Base-by-base conservation (phyloP, 2,888 invertebrate genomes). In the Drosophila sordidapex region DNA sequence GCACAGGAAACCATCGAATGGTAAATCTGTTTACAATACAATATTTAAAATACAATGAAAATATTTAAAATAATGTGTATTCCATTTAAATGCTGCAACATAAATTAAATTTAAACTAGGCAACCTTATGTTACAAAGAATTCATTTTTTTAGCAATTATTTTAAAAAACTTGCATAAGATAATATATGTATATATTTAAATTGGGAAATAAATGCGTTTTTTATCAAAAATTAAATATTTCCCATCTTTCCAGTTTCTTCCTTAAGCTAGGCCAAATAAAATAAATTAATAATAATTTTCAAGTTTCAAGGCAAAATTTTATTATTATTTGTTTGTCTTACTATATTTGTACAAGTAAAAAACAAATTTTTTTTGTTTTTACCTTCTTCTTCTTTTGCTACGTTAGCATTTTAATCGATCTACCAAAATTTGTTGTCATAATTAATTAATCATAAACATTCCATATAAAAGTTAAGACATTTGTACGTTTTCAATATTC, bases 401-500 rank as follows among this genome's bases (percentile, higher is more conserved):
- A 43, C n/a, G n/a, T 10, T 31, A 6, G 15, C 29, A 2, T 21
- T 15, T 29, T 27, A 31, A 46, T 25, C 15, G 6, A 25, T 58
- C 13, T 27, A 25, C 4, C 11, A n/a, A 25, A 48, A 36, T 43
- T 13, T n/a, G 7, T 1, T 21, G 31, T 43, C 27, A 46, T 29
- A 33, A 35, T n/a, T n/a, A n/a, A n/a, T n/a, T n/a, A n/a, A n/a
- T n/a, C n/a, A n/a, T n/a, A n/a, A 11, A 58, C 7, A 46, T 46
- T 29, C 18, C 27, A 61, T 51, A 59, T 70, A 31, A 69, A 90
- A 88, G 70, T 90, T 73, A 66, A 65, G 78, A 81, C 81, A 71
- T 73, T 83, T 81, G 48, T 73, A 81, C 74, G 79, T 82, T 78
- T 73, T 77, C 89, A 84, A 89, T 86, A 80, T 70, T 69, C 53